phyloP scores from a whole-genome alignment of 1,140 invertebrate species.

The Centruroides vittatus region DNA sequence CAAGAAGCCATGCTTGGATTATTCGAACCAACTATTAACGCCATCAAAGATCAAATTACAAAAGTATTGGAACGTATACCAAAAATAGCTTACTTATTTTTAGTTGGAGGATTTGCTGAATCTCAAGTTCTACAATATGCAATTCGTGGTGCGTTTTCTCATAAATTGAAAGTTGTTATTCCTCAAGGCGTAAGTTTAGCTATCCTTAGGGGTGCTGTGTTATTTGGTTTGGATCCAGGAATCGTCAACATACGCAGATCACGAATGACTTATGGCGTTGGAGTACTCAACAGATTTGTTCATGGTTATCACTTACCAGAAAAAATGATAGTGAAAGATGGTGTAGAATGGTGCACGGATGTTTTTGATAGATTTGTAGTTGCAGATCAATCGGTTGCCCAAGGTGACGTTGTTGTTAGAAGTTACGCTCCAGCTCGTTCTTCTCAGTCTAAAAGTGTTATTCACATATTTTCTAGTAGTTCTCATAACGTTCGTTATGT shows the following conservation, averaged over 20 bases:
- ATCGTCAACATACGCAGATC: constrained; percentile 36
- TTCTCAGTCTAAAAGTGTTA: constrained; percentile 34
- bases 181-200: constrained; percentile 36
- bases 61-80: constrained; percentile 32
- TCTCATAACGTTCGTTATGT: constrained; percentile 33
- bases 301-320: constrained; percentile 33
- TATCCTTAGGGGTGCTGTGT: constrained; percentile 37
- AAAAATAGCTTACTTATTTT: constrained; percentile 37
- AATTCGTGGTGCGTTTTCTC: constrained; percentile 32
- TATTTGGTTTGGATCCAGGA: constrained; percentile 40
- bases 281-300: constrained; percentile 41
- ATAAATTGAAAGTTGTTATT: constrained; percentile 37
- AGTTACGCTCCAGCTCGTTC: constrained; percentile 39
- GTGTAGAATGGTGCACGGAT: constrained; percentile 41
- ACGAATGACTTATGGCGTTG: constrained; percentile 43
- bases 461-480: constrained; percentile 39
- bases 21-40: constrained; percentile 37
- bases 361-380: constrained; percentile 41
- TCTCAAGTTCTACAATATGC: constrained; percentile 38
- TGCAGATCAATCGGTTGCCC: constrained; percentile 33
- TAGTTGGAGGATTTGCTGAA: constrained; percentile 45
- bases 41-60: constrained; percentile 37
- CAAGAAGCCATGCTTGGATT: constrained; percentile 36
- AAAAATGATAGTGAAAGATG: constrained; percentile 35
- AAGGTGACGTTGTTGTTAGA: constrained; percentile 37